These are phyloP conservation scores for Heterochromis multidens DNA, from an alignment of 2,113 vertebrate species.

Conservation along the genomic window DNA sequence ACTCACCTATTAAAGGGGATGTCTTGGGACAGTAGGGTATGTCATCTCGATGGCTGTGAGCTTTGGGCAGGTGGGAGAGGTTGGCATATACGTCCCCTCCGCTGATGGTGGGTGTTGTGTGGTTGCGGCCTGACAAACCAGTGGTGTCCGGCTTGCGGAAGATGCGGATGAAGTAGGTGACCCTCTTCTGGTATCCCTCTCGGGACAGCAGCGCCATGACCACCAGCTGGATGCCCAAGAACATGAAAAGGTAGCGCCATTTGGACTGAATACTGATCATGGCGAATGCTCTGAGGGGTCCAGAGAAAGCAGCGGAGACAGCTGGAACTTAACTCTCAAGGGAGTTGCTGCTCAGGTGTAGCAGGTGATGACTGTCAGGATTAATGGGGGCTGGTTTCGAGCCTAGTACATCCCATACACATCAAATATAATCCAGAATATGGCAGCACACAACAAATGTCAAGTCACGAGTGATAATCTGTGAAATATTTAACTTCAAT, in stretches of 20 bases:
- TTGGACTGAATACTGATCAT: conserved; percentile 72
- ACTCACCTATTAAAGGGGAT: conserved; percentile 78
- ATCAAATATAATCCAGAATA: neutral
- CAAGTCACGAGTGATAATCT: neutral
- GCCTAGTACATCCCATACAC: neutral
- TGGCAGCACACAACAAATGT: neutral
- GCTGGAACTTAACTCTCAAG: neutral
- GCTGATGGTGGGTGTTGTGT: neutral
- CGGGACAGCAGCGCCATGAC: conserved; percentile 78
- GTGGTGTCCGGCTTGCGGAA: conserved; percentile 66
- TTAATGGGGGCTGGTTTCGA: neutral
- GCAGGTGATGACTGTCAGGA: conserved; percentile 5
- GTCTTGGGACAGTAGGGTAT: conserved; percentile 74
- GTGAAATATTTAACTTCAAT: neutral
- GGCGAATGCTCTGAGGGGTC: neutral
- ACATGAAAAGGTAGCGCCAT: conserved; percentile 76
- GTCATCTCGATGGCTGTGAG: conserved; percentile 35
- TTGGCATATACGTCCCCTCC: conserved; percentile 73
- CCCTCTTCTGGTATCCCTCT: conserved; percentile 74
- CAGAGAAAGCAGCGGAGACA: fast-evolving
- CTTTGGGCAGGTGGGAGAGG: conserved; percentile 66
- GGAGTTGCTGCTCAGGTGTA: neutral
- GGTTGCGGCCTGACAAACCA: conserved; percentile 29
- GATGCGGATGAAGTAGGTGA: conserved; percentile 77
- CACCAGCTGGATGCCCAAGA: conserved; percentile 80